Conservation (phyloP, 2,797 vertebrate genomes). For the Hypotaenidia okinawae region DNA sequence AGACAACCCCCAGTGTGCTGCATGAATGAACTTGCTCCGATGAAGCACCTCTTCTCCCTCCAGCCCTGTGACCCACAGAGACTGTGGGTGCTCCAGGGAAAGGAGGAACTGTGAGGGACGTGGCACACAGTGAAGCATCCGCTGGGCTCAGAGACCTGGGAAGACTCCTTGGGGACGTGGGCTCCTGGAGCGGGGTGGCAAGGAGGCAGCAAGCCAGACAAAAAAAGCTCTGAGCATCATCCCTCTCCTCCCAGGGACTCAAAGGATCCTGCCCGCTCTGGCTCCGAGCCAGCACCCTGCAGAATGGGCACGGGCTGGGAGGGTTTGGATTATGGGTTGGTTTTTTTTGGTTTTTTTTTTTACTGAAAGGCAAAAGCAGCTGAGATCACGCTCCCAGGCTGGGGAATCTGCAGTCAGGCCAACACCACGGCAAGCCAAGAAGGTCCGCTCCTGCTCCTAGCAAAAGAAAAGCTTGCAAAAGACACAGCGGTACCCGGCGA, state of each 20-base stretch:
- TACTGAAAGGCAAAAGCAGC: conserved; percentile 43
- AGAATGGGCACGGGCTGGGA: neutral
- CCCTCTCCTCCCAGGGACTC: neutral
- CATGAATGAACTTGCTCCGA: neutral
- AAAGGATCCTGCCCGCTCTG: neutral
- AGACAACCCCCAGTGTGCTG: rapidly evolving
- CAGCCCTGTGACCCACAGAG: neutral
- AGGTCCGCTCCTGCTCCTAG: neutral
- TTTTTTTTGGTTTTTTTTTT: no score
- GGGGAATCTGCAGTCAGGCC: conserved; percentile 5
- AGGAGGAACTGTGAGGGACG: neutral
- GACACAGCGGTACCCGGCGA: neutral
- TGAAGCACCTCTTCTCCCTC: neutral
- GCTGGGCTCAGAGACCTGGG: neutral
- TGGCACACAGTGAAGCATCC: neutral
- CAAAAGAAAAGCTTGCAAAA: conserved; percentile 12
- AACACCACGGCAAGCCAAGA: neutral
- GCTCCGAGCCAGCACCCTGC: neutral
- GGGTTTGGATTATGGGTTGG: neutral
- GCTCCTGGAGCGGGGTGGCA: neutral
- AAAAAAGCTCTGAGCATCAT: neutral
- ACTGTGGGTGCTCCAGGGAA: rapidly evolving
- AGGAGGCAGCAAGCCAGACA: neutral
- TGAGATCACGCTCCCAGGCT: neutral
- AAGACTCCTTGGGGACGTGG: neutral